Evolutionary conservation across 2,888 invertebrate species (phyloP), one percentile per base, ranked within the genome.

Genomic region (Agrochola lota): DNA sequence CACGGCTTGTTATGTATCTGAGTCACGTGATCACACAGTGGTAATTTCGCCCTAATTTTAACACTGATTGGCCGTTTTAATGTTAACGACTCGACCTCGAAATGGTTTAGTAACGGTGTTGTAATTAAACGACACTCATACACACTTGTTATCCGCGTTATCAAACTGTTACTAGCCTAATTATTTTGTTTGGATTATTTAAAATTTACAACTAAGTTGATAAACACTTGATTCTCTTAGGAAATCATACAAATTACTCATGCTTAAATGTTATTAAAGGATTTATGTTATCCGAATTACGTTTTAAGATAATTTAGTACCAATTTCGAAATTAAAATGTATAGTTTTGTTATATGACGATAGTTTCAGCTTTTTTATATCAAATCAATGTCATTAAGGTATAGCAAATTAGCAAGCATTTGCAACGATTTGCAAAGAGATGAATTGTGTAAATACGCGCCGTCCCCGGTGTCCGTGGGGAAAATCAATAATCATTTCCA

Each of bases 401-500:
- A 74, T 60, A 17, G 63, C 2, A 64, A 74, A 71, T 66, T 15
- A 30, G 70, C 46, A 73, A 40, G 49, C 4, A 62, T 71, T 71
- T 74, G 74, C 52, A 75, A 52, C 52, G 2, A 63, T 73, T 70
- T 46, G 72, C 69, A 63, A 63, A 49, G 23, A 26, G 60, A 74
- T 40, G 26, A 67, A 46, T 75, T 78, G 71, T 46, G 79, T 84
- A 82, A 86, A 87, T 78, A 81, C 67, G 77, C 70, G 46, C 68
- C 26, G 71, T 69, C 76, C 66, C 35, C 35, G 49, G 70, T 68
- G 72, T 73, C 79, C 78, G 67, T 55, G 63, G 67, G 75, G 74
- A 88, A 90, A 90, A 89, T 89, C 90, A 87, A 89, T 89, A 89
- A 79, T 73, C 55, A 76, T 85, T 81, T 72, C 79, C 80, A 85